Evolutionary conservation across 1,140 invertebrate genomes (phyloP).

Genomic region (Macrobrachium nipponense): DNA sequence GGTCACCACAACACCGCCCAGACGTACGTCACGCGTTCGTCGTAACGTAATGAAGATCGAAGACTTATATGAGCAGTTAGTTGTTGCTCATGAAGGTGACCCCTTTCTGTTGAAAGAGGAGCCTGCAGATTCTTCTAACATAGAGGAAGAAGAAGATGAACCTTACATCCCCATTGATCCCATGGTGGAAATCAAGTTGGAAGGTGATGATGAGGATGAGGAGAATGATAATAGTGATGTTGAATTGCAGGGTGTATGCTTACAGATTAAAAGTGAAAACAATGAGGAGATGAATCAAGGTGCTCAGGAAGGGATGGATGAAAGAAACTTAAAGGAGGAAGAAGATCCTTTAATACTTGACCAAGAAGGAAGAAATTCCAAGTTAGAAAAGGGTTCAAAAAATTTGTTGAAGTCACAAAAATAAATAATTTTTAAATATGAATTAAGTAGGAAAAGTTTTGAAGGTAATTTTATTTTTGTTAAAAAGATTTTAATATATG

Average conservation of each 20-base stretch:
- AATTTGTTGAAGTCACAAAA: too few species aligned
- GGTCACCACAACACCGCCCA: not conserved
- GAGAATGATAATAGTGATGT: not conserved
- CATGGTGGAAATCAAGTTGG: slow-evolving; percentile 48
- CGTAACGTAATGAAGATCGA: slow-evolving; percentile 24
- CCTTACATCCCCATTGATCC: slow-evolving; percentile 48
- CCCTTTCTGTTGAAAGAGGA: slow-evolving; percentile 32
- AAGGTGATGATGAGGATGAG: slow-evolving; percentile 41
- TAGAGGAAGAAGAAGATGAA: slow-evolving; percentile 18
- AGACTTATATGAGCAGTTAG: slow-evolving; percentile 37
- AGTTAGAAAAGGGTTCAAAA: too few species aligned
- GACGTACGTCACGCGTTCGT: slow-evolving; percentile 26
- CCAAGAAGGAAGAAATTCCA: too few species aligned
- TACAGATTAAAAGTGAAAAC: not conserved
- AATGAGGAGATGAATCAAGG: not conserved
- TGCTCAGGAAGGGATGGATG: not conserved
- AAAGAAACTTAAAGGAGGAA: too few species aligned
- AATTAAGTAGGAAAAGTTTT: too few species aligned
- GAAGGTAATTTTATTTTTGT: too few species aligned
- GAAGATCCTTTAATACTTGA: too few species aligned
- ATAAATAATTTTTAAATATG: too few species aligned
- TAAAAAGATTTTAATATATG: too few species aligned
- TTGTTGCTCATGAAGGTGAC: slow-evolving; percentile 17
- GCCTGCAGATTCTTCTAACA: slow-evolving; percentile 23
- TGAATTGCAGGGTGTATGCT: not conserved